These are phyloP conservation scores for Invenusta paracnida DNA, from an alignment of 2,888 invertebrate genomes.

Conservation along the genomic window DNA sequence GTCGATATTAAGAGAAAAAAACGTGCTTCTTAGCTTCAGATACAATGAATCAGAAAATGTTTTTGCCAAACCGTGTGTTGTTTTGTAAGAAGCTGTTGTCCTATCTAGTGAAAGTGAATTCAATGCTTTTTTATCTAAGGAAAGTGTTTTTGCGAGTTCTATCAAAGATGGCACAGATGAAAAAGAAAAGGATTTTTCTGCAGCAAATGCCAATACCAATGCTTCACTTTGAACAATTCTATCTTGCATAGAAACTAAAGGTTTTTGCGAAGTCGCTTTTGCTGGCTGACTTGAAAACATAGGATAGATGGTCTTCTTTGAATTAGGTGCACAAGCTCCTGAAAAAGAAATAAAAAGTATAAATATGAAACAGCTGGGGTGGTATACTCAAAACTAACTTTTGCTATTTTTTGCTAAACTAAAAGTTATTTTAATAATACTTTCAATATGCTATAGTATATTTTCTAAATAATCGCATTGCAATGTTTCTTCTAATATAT, in stretches of 20 bases:
- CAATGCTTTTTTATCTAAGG: slow-evolving; percentile 45
- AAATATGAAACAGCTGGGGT: too few relatives aligned
- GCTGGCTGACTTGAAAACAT: too few relatives aligned
- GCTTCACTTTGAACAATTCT: slow-evolving; percentile 43
- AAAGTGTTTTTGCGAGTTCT: slow-evolving; percentile 44
- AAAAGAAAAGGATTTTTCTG: slow-evolving; percentile 45
- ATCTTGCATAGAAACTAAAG: slow-evolving; percentile 42
- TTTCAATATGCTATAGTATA: too few relatives aligned
- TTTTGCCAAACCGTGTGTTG: background rate
- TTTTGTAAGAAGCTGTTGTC: slow-evolving; percentile 32
- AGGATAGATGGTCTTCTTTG: too few relatives aligned
- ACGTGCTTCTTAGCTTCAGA: background rate
- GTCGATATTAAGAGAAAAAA: slow-evolving; percentile 37
- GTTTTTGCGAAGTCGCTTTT: slow-evolving; percentile 17
- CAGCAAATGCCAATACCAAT: slow-evolving; percentile 39
- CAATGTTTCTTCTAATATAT: too few relatives aligned
- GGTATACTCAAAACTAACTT: too few relatives aligned
- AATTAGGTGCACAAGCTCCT: too few relatives aligned
- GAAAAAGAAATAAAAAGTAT: too few relatives aligned
- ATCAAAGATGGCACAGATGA: slow-evolving; percentile 42
- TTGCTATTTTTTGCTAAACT: too few relatives aligned
- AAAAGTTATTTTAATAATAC: too few relatives aligned
- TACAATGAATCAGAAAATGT: slow-evolving; percentile 10
- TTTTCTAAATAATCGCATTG: too few relatives aligned
- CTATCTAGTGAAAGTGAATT: slow-evolving; percentile 33